Evolutionary conservation across 1,140 invertebrate genomes (phyloP).

Genomic region (Cotesia glomerata): DNA sequence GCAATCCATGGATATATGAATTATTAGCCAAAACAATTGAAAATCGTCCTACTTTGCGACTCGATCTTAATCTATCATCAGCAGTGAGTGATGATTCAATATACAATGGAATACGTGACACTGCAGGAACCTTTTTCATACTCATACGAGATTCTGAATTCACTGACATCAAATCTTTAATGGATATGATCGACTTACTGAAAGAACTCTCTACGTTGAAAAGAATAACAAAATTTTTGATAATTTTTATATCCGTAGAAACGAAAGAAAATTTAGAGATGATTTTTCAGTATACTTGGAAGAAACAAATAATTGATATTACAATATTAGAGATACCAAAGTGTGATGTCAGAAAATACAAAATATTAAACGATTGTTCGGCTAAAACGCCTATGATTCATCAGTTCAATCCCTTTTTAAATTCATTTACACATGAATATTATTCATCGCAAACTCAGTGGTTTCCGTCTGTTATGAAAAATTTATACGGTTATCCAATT

Average conservation of each 20-base stretch:
- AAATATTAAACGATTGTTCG: not conserved
- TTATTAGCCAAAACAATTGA: not conserved
- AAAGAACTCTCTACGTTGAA: not conserved
- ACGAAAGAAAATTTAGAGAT: not conserved
- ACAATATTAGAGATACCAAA: conserved; percentile 21
- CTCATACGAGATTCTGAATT: not conserved
- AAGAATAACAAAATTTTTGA: conserved; percentile 9
- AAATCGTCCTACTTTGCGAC: not conserved
- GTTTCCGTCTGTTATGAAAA: conserved; percentile 22
- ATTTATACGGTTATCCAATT: conserved; percentile 24
- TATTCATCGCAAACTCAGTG: conserved; percentile 3
- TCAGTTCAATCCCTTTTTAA: conserved; percentile 29
- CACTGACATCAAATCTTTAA: not conserved
- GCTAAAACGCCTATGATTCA: conserved; percentile 4
- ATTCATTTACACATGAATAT: not conserved
- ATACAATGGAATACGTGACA: not conserved
- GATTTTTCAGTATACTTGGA: conserved; percentile 23
- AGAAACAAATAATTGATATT: conserved; percentile 23
- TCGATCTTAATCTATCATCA: not conserved
- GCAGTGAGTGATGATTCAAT: not conserved
- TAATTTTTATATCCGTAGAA: not conserved
- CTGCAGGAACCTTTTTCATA: conserved; percentile 12
- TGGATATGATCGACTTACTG: conserved; percentile 1
- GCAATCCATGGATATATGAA: not conserved
- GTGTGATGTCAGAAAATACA: not conserved